phyloP scores from a whole-genome alignment of 2,797 vertebrate genomes.

The Echeneis naucrates region DNA sequence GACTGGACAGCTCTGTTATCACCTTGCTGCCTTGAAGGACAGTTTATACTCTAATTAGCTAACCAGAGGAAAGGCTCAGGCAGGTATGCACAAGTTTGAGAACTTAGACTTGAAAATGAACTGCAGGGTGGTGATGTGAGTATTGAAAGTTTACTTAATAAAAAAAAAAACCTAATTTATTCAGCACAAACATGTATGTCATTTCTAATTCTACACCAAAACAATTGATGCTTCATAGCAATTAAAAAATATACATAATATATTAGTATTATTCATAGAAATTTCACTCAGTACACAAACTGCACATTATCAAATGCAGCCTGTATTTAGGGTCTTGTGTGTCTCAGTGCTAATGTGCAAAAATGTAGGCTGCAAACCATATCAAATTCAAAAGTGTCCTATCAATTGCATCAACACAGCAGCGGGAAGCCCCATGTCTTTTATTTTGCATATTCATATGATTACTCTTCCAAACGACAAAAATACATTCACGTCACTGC shows the following conservation, averaged over 20 bases:
- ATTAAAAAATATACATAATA: slow-evolving; percentile 16
- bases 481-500: slow-evolving; percentile 65
- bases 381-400: slow-evolving; percentile 63
- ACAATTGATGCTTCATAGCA: slow-evolving; percentile 1
- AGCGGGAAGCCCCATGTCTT: slow-evolving; percentile 61
- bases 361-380: slow-evolving; percentile 61
- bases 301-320: slow-evolving; percentile 25
- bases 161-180: background rate
- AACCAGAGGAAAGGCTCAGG: slow-evolving; percentile 16
- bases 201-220: slow-evolving; percentile 11
- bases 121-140: slow-evolving; percentile 2
- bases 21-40: slow-evolving; percentile 59
- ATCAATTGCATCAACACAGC: slow-evolving; percentile 69
- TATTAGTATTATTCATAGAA: slow-evolving; percentile 13
- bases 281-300: slow-evolving; percentile 28
- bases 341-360: slow-evolving; percentile 53
- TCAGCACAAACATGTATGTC: background rate
- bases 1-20: slow-evolving; percentile 56
- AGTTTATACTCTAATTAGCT: slow-evolving; percentile 44
- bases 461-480: slow-evolving; percentile 67
- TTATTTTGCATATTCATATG: slow-evolving; percentile 81
- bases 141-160: background rate
- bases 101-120: slow-evolving; percentile 23
- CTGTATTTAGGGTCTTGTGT: slow-evolving; percentile 34
- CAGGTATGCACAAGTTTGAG: slow-evolving; percentile 10